Conservation (phyloP, 2,888 invertebrate genomes). For the Drosophila gaucha region DNA sequence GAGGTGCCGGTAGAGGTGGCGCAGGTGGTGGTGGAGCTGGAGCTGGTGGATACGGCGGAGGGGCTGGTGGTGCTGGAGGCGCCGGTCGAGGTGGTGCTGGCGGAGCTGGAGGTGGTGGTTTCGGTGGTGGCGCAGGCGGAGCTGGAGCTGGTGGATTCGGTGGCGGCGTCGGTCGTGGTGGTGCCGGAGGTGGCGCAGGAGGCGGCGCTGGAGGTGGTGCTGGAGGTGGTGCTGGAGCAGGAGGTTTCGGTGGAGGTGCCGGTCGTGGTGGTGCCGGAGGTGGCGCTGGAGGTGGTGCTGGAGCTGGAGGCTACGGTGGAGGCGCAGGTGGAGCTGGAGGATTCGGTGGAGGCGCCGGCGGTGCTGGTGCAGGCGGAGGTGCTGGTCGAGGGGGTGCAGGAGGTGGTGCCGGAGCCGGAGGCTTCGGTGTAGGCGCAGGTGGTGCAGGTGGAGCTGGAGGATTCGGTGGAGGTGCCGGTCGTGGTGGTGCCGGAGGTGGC, state of each 20-base stretch:
- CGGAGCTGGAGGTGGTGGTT: constrained; percentile 12
- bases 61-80: constrained; percentile 36
- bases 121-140: constrained; percentile 24
- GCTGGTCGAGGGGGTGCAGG: constrained; percentile 39
- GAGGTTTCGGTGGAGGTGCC: constrained; percentile 10
- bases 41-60: constrained; percentile 67
- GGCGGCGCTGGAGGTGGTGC: constrained; percentile 30
- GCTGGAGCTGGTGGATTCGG: constrained; percentile 82
- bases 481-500: constrained; percentile 40
- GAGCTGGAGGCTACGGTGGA: constrained; percentile 1
- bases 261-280: constrained; percentile 16
- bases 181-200: constrained; percentile 19
- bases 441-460: constrained; percentile 79
- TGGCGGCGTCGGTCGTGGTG: constrained; percentile 38
- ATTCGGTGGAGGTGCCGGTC: constrained; percentile 61
- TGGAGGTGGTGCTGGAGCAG: constrained; percentile 1
- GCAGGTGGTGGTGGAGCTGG: constrained; percentile 30
- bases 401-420: constrained; percentile 71
- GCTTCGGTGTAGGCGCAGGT: constrained; percentile 74
- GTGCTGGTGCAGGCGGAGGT: constrained; percentile 43
- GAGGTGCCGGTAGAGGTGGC: constrained; percentile 4
- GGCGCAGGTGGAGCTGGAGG: constrained; percentile 20
- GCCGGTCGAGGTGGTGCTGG: neutral
- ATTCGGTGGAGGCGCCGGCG: constrained; percentile 24
- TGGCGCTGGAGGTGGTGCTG: constrained; percentile 26